Conservation (phyloP, 2,888 invertebrate species). For the Dasysyrphus tricinctus region DNA sequence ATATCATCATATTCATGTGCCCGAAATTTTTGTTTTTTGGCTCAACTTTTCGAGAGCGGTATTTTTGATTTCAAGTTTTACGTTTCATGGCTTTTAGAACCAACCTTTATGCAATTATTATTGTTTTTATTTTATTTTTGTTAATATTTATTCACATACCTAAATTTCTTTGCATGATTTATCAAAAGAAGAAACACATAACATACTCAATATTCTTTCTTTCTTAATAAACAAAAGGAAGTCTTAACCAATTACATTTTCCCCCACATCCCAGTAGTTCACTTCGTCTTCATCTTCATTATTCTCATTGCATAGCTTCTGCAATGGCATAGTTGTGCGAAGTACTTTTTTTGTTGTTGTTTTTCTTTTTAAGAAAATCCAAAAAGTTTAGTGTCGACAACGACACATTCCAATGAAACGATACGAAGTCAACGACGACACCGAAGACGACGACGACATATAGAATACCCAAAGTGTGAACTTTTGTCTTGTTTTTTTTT, state of each 20-base stretch:
- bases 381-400: slow-evolving; percentile 41
- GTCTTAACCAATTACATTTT: slow-evolving; percentile 46
- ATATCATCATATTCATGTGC: background rate
- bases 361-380: slow-evolving; percentile 20
- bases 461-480: slow-evolving; percentile 48
- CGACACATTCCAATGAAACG: slow-evolving; percentile 24
- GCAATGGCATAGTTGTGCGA: slow-evolving; percentile 34
- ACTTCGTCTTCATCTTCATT: slow-evolving; percentile 47
- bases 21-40: background rate
- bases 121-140: slow-evolving; percentile 36
- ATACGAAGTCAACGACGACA: slow-evolving; percentile 1
- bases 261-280: slow-evolving; percentile 5
- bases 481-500: slow-evolving; percentile 42
- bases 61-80: slow-evolving; percentile 6
- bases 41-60: background rate
- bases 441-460: slow-evolving; percentile 1
- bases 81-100: slow-evolving; percentile 73
- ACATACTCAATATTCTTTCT: slow-evolving; percentile 3
- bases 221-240: slow-evolving; percentile 12
- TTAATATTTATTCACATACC: background rate
- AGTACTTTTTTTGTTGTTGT: slow-evolving; percentile 16
- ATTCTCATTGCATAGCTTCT: slow-evolving; percentile 44
- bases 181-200: background rate
- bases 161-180: background rate
- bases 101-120: slow-evolving; percentile 69